Base-by-base conservation (phyloP, 2,113 vertebrate genomes). In the Dicerorhinus sumatrensis region DNA sequence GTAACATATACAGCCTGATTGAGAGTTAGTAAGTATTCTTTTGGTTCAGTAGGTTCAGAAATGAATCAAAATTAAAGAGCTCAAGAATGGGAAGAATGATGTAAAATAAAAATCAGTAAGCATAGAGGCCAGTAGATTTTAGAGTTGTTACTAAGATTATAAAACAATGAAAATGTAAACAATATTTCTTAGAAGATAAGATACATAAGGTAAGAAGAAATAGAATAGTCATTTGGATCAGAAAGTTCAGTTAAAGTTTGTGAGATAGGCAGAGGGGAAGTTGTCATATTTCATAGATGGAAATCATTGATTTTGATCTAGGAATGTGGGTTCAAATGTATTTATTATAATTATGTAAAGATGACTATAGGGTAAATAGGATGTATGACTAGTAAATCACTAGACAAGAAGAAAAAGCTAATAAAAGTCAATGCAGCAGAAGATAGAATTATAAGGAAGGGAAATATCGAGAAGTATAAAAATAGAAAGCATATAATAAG, bases 301-400 rank as follows among this genome's bases (percentile, higher is more conserved):
- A 69, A 86, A 87, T 67, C 21, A 76, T 56, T 69, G 70, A 76
- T 67, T 90, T 91, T 90, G 33, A 89, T 73, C 9, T 90, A 77
- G 60, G 67, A 77, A 58, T 67, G 67, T 18, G 25, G 48, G 60
- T 46, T 90, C 18, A 77, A 83, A 23, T 48, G 21, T 84, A 77
- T 70, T 70, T 79, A n/a, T 63, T 75, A 39, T 60, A 76, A 84
- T 90, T 20, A 75, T 76, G 12, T 69, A 60, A 76, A 69, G 31
- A 36, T 18, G 48, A 69, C 39, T 77, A 25, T 48, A 84, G 48
- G 58, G 11, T 90, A 67, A 65, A 20, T 46, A 82, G 48, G 23
- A 36, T 23, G 16, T 58, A 29, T 95, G 70, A 69, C 31, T 67
- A 76, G 20, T 60, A 84, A 56, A 95, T 69, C 48, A 69, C 36